These are phyloP conservation scores for Achlya flavicornis DNA, from an alignment of 2,888 invertebrate species.

Conservation along the genomic window DNA sequence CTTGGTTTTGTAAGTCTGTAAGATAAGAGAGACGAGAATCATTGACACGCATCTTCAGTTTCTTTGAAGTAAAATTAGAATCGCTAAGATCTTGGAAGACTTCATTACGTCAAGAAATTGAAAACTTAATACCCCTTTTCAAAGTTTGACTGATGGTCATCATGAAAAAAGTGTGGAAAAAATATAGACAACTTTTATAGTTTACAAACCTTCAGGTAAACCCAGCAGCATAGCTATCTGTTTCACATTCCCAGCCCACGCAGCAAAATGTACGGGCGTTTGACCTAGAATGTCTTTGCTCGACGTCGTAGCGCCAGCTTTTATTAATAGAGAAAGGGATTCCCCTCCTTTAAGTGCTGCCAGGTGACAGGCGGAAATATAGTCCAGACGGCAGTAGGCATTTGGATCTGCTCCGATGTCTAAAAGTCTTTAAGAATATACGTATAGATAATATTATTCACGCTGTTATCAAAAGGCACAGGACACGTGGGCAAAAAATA, in stretches of 20 bases:
- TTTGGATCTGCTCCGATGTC: slow-evolving; percentile 77
- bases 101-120: too few species aligned
- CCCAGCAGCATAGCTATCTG: slow-evolving; percentile 72
- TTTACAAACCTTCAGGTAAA: slow-evolving; percentile 67
- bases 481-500: too few species aligned
- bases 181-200: too few species aligned
- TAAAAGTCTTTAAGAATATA: slow-evolving; percentile 56
- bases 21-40: background rate
- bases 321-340: slow-evolving; percentile 65
- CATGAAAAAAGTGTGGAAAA: too few species aligned
- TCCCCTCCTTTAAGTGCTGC: slow-evolving; percentile 72
- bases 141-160: too few species aligned
- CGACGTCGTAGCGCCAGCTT: slow-evolving; percentile 71
- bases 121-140: too few species aligned
- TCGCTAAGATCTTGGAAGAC: background rate
- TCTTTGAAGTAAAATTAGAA: background rate
- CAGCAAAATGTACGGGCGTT: slow-evolving; percentile 78
- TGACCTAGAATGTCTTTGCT: slow-evolving; percentile 71
- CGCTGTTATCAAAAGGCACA: too few species aligned
- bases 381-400: slow-evolving; percentile 73
- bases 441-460: background rate
- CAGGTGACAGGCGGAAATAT: slow-evolving; percentile 75
- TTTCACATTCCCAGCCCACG: slow-evolving; percentile 71
- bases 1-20: background rate
- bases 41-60: background rate